Base-by-base conservation (phyloP, 2,113 vertebrate species). In the Callithrix jacchus region DNA sequence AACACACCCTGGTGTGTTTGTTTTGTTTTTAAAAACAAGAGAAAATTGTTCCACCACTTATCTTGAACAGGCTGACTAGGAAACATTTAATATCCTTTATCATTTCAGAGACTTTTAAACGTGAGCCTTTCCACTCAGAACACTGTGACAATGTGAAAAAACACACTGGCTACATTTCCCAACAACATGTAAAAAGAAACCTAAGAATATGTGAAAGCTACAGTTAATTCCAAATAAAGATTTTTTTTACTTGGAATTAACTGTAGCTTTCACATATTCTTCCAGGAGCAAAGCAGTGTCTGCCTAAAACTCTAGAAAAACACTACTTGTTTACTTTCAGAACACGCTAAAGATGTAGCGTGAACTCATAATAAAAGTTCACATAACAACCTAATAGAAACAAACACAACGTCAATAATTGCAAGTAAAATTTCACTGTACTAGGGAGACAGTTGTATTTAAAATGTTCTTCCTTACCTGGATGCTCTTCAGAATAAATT, bases 401-500 rank as follows among this genome's bases (percentile, higher is more conserved):
- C 88, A 94, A 93, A 95, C 27, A 52, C 66, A 87, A 89, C 23
- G 11, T 23, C 47, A 93, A 61, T 68, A 66, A 61, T 2, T 76
- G 35, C 88, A 94, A 92, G 42, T 54, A 92, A 95, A 92, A 91
- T 89, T 23, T 76, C 73, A 68, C 47, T 47, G 9, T 52, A 76
- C 10, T 70, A 54, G 58, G 66, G 21, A 64, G 23, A 42, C 14
- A 45, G 77, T 37, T 66, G 52, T 42, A 68, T 12, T 87, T 80
- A 76, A 12, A 94, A 80, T 5, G 37, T 20, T 70, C 66, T 82
- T 94, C 45, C 98, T 97, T 99, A 99, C 99, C 99, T 99, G 99
- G 92, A 99, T 98, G 4, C 77, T 96, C 92, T 97, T 94, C 45
- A 99, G 99, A 96, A 99, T 98, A 35, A 98, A 98, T 37, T 96